phyloP scores from a whole-genome alignment of 2,113 vertebrate genomes.

The Paedocypris sp. region DNA sequence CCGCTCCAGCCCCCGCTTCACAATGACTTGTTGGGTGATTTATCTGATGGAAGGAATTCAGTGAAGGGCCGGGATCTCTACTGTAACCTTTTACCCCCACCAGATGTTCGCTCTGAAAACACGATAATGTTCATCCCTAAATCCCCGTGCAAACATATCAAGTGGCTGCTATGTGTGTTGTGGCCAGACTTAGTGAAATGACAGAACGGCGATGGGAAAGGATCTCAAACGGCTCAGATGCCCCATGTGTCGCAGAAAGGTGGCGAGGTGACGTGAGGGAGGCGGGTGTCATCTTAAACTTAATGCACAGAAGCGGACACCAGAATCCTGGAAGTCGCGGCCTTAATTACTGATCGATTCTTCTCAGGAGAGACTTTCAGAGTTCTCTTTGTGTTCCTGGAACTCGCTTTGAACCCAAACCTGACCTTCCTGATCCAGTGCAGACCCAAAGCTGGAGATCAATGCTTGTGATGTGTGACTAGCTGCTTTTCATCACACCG shows the following conservation, averaged over 20 bases:
- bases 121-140: conserved; percentile 63
- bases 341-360: too few relatives aligned
- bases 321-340: too few relatives aligned
- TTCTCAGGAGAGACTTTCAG: too few relatives aligned
- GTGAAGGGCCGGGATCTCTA: conserved; percentile 61
- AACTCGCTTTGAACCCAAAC: too few relatives aligned
- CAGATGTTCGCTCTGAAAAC: conserved; percentile 71
- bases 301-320: too few relatives aligned
- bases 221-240: conserved; percentile 24
- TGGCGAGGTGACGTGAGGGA: not conserved
- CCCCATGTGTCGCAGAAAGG: conserved; percentile 24
- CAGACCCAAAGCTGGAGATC: too few relatives aligned
- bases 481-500: too few relatives aligned
- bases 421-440: too few relatives aligned
- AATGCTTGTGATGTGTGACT: too few relatives aligned
- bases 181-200: conserved; percentile 48
- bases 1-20: conserved; percentile 44
- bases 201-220: conserved; percentile 45
- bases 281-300: too few relatives aligned
- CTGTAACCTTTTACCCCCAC: conserved; percentile 68
- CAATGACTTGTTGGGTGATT: conserved; percentile 66
- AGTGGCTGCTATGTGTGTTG: conserved; percentile 59
- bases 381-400: too few relatives aligned
- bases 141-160: conserved; percentile 66
- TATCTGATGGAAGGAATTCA: conserved; percentile 73